These are phyloP conservation scores for Neogale vison DNA, from an alignment of 2,113 vertebrate species.

Conservation along the genomic window DNA sequence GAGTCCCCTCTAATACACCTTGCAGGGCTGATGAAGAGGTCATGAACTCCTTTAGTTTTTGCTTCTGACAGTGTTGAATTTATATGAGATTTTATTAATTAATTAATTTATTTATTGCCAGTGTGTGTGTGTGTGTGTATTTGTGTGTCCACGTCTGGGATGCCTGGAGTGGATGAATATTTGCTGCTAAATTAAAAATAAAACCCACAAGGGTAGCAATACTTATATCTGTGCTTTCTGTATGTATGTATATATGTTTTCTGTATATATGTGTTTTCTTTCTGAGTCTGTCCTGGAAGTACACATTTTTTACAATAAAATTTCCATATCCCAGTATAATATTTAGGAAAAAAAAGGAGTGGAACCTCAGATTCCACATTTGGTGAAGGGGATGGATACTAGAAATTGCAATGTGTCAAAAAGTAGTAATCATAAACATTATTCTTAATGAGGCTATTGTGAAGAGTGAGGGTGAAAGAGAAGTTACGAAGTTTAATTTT, in stretches of 20 bases:
- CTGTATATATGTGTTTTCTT: not conserved
- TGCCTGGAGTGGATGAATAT: not conserved
- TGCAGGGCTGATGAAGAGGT: no score
- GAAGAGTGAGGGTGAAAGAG: not conserved
- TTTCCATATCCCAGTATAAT: not conserved
- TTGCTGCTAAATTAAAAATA: not conserved
- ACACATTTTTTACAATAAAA: not conserved
- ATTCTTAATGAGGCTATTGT: conserved; percentile 31
- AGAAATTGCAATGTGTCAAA: conserved; percentile 20
- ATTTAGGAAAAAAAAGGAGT: not conserved
- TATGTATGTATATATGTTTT: no score
- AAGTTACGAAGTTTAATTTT: not conserved
- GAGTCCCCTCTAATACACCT: no score
- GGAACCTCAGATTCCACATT: not conserved
- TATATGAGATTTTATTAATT: not conserved
- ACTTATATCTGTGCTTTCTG: no score
- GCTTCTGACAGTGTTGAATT: not conserved
- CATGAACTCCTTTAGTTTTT: not conserved
- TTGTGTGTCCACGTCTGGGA: not conserved
- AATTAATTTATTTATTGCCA: no score
- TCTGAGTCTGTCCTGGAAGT: not conserved
- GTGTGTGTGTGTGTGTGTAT: not conserved
- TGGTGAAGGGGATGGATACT: not conserved
- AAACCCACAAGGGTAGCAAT: no score
- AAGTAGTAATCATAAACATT: not conserved